Percentiles rank a stretch among this genome's conserved stretches.
These are phyloP conservation scores for Unio pictorum DNA, from an alignment of 2,888 invertebrate species.

Conservation along the genomic window DNA sequence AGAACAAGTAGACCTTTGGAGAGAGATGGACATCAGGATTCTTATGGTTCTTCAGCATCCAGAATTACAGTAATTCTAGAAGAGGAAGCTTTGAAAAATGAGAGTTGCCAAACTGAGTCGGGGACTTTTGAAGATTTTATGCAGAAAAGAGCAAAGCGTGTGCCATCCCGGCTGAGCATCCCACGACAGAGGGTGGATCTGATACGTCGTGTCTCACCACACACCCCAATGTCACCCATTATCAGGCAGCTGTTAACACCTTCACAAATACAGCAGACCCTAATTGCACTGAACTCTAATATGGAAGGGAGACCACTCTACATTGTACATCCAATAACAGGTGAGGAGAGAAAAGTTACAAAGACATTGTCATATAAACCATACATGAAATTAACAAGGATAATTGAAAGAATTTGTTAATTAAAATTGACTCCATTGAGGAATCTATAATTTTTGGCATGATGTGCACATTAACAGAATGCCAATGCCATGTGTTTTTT, in stretches of 20 bases:
- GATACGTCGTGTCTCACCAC: conserved; percentile 26
- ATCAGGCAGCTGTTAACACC: conserved; percentile 36
- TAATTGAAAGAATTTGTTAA: no score
- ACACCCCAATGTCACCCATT: conserved; percentile 32
- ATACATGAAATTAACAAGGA: background rate
- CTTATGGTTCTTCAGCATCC: no score
- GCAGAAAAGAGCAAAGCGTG: conserved; percentile 16
- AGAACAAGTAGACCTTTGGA: no score
- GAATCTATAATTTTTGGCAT: no score
- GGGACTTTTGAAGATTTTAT: conserved; percentile 13
- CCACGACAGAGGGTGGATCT: conserved; percentile 27
- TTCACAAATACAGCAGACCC: conserved; percentile 15
- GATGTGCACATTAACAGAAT: no score
- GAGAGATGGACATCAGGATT: no score
- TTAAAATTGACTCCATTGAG: no score
- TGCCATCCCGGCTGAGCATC: conserved; percentile 19
- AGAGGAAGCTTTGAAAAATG: no score
- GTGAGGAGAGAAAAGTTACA: conserved; percentile 13
- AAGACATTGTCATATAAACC: conserved; percentile 2
- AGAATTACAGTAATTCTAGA: no score
- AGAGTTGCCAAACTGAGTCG: no score
- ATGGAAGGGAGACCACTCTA: conserved; percentile 26
- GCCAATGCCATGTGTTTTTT: no score
- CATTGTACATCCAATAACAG: conserved; percentile 52
- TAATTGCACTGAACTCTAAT: conserved; percentile 38